These are phyloP conservation scores for Hermaeophaga mercurialis DNA, from an alignment of 2,888 invertebrate species.

Conservation along the genomic window DNA sequence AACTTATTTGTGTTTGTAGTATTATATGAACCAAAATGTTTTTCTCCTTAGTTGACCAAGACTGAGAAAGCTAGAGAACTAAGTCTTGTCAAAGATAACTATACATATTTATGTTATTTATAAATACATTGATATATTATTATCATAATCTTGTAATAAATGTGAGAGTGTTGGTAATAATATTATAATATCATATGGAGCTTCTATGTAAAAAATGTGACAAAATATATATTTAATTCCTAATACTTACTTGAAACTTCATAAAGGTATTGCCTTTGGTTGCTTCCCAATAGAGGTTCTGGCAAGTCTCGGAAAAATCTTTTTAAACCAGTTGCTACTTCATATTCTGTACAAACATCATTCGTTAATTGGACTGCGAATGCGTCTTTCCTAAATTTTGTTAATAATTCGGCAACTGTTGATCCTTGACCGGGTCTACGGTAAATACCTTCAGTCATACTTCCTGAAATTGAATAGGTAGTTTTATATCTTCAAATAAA, in stretches of 20 bases:
- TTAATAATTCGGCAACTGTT: conserved; percentile 73
- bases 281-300: conserved; percentile 78
- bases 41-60: too few relatives aligned
- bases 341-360: conserved; percentile 80
- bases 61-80: too few relatives aligned
- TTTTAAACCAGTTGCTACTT: conserved; percentile 86
- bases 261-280: conserved; percentile 70
- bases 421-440: conserved; percentile 80
- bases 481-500: too few relatives aligned
- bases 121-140: too few relatives aligned
- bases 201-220: conserved; percentile 9
- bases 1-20: too few relatives aligned
- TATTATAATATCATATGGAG: too few relatives aligned
- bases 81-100: too few relatives aligned
- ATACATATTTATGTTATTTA: too few relatives aligned
- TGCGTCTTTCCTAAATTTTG: conserved; percentile 79
- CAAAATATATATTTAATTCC: conserved; percentile 9
- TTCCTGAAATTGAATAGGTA: conserved; percentile 63
- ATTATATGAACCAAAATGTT: too few relatives aligned
- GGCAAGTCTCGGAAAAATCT: conserved; percentile 88
- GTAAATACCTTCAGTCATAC: conserved; percentile 87
- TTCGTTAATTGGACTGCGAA: conserved; percentile 82
- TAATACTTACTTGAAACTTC: conserved; percentile 66
- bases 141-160: too few relatives aligned
- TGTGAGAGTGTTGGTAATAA: too few relatives aligned